These are phyloP conservation scores for Toxostoma redivivum DNA, from an alignment of 2,113 vertebrate species.

Conservation along the genomic window DNA sequence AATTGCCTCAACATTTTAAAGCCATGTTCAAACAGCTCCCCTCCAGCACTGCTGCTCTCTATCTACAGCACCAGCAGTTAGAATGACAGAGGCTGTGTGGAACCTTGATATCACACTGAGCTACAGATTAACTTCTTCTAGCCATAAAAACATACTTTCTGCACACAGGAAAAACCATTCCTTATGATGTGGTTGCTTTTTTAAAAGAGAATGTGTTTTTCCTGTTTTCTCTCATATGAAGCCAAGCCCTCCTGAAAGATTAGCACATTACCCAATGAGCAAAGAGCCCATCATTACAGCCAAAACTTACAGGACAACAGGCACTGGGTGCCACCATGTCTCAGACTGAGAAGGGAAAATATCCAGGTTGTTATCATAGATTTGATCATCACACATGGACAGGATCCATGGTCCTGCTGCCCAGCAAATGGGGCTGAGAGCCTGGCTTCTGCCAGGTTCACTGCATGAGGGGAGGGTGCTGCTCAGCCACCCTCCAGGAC, in stretches of 20 bases:
- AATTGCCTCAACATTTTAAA: not conserved
- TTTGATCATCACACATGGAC: not conserved
- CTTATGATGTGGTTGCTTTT: not conserved
- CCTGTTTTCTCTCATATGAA: not conserved
- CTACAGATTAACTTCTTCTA: not conserved
- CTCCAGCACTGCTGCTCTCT: not conserved
- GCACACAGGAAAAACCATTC: not conserved
- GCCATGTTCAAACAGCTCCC: not conserved
- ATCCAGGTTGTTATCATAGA: not conserved
- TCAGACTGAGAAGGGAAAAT: not conserved
- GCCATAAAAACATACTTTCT: not conserved
- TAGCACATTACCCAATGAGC: not conserved
- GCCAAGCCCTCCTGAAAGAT: not conserved
- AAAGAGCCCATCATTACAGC: not conserved
- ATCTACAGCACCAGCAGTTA: not conserved
- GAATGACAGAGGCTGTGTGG: not conserved
- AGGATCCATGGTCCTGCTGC: not conserved
- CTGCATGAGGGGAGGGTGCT: not conserved
- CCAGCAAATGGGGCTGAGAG: not conserved
- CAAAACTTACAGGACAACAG: not conserved
- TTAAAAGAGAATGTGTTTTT: not conserved
- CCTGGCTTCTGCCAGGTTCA: not conserved
- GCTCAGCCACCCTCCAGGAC: not conserved
- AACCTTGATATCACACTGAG: accelerated
- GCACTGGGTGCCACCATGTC: not conserved